Base-by-base conservation (phyloP, 2,797 vertebrate species). In the Acridotheres tristis region DNA sequence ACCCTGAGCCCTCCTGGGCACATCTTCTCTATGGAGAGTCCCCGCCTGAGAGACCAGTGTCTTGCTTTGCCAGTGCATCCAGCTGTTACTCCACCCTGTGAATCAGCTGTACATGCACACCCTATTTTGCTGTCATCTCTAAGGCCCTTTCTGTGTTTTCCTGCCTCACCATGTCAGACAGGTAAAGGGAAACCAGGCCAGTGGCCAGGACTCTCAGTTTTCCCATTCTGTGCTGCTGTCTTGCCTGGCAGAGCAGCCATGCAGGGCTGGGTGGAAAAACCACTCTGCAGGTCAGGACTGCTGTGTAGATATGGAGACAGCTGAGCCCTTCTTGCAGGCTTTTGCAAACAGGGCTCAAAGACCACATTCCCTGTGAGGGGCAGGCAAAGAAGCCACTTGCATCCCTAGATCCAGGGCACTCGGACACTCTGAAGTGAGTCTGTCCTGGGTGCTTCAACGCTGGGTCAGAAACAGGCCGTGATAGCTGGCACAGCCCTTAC, bases 371-470 rank as follows among this genome's bases (percentile, higher is more conserved):
- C 34, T 55, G 3, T 1, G 2, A 55, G 42, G 3, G 1, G 53
- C 22, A 55, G 47, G 57, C 45, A 57, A 83, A 84, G 69, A 84
- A 78, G 43, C 32, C 43, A 18, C 38, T 61, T 12, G 1, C 21
- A 50, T 47, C 43, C 65, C 32, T 38, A 11, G 13, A 27, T 36
- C 48, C 59, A 53, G 57, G 63, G 48, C 47, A 27, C 47, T 36
- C 0, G 0, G 58, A 23, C 16, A 20, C 20, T 58, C 34, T 63
- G 67, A 85, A 61, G 10, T 34, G 48, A 84, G 36, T 59, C 55
- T 32, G 4, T 42, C 30, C 47, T 43, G 16, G 29, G 16, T 0
- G 0, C 58, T 91, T 74, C 81, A 53, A 38, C 0, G 0, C n/a
- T 29, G 25, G 73, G 43, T 42, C 65, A 85, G 51, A 63, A 84